phyloP scores from a whole-genome alignment of 2,888 invertebrate species.

The Digitonthophagus gazella region DNA sequence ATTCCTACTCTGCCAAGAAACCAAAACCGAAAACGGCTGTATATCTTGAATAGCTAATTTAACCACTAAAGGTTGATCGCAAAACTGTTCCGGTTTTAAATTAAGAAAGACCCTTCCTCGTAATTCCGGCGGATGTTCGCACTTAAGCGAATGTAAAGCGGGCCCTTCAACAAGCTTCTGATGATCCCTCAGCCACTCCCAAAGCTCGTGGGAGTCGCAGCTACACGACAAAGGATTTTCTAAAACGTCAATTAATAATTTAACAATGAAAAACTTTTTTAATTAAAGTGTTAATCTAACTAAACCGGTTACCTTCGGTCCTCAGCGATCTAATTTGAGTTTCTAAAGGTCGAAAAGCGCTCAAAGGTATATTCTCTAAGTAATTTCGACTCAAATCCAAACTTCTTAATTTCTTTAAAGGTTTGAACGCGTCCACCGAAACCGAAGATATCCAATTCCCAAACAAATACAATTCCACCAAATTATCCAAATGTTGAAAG shows the following conservation, averaged over 20 bases:
- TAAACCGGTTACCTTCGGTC: conserved; percentile 80
- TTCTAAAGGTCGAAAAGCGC: conserved; percentile 74
- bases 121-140: conserved; percentile 81
- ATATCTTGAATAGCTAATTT: conserved; percentile 86
- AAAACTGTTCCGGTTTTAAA: conserved; percentile 77
- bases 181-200: conserved; percentile 91
- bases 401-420: conserved; percentile 69
- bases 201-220: conserved; percentile 86
- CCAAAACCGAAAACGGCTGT: conserved; percentile 80
- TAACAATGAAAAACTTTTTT: background rate
- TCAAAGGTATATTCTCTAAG: conserved; percentile 75
- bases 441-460: conserved; percentile 81
- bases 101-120: conserved; percentile 73
- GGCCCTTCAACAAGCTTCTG: conserved; percentile 63
- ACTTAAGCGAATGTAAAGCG: conserved; percentile 66
- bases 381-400: conserved; percentile 82
- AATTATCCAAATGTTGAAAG: conserved; percentile 73
- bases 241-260: conserved; percentile 49
- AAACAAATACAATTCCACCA: conserved; percentile 74
- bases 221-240: conserved; percentile 88
- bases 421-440: conserved; percentile 74
- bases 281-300: background rate
- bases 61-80: conserved; percentile 78
- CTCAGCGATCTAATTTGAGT: conserved; percentile 75
- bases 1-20: conserved; percentile 88